phyloP scores from a whole-genome alignment of 92 coral and sea anemone genomes.

The Zoanthus solanderi region DNA sequence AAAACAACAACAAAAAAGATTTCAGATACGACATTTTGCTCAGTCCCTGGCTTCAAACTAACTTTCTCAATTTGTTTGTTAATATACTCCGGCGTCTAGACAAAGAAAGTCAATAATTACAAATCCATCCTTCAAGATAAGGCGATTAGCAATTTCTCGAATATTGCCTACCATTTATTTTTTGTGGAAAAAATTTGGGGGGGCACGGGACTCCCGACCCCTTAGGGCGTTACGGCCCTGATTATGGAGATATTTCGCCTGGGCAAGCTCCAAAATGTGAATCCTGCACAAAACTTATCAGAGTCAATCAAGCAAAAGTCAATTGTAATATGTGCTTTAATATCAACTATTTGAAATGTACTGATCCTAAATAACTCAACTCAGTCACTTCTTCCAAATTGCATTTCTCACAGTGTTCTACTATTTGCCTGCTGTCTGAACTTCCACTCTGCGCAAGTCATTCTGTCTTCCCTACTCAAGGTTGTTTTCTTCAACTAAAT shows the following conservation, averaged over 20 bases:
- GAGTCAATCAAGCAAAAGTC: background rate
- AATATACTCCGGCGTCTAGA: slow-evolving; percentile 5
- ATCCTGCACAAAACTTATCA: background rate
- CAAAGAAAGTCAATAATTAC: background rate
- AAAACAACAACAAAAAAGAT: too few relatives aligned
- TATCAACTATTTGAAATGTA: background rate
- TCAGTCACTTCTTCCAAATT: background rate
- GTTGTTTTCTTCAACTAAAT: background rate
- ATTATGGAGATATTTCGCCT: background rate
- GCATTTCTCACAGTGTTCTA: background rate
- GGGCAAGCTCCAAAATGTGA: background rate
- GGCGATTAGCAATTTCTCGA: background rate
- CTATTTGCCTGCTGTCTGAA: background rate
- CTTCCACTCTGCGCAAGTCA: background rate
- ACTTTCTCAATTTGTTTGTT: background rate
- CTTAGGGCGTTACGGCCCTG: background rate
- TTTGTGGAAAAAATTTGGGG: too few relatives aligned
- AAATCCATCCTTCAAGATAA: background rate
- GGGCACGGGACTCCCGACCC: background rate
- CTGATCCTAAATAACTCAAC: background rate
- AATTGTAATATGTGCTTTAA: background rate
- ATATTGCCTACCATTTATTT: too few relatives aligned
- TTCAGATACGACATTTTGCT: too few relatives aligned
- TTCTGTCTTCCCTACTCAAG: background rate
- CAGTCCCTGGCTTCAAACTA: too few relatives aligned